These are phyloP conservation scores for Channallabes apus DNA, from an alignment of 2,797 vertebrate species.

Conservation along the genomic window DNA sequence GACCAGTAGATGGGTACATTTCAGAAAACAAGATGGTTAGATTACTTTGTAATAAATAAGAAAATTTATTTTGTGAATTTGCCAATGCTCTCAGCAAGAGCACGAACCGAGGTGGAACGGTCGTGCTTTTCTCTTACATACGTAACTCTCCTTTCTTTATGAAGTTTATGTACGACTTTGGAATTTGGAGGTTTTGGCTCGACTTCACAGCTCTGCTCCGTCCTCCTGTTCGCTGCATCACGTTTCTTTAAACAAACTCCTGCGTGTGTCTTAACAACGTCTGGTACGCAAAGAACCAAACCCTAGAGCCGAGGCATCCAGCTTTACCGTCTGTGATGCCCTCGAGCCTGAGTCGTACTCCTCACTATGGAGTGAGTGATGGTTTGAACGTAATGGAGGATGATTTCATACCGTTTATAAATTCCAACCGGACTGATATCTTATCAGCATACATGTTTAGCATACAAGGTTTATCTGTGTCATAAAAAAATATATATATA, in stretches of 20 bases:
- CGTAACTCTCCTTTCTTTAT: not conserved
- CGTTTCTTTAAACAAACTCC: not conserved
- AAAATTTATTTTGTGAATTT: not conserved
- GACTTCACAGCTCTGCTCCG: not conserved
- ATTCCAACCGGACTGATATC: not conserved
- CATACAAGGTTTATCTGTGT: not conserved
- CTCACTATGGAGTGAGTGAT: not conserved
- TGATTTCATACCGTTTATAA: not conserved
- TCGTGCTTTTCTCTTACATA: not conserved
- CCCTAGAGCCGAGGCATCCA: not conserved
- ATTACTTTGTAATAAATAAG: not conserved
- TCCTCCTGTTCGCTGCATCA: not conserved
- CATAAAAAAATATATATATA: not conserved
- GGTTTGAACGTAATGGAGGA: not conserved
- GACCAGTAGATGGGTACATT: not conserved
- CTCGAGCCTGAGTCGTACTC: not conserved
- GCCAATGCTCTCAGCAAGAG: not conserved
- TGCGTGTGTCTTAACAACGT: not conserved
- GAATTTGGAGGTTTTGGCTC: not conserved
- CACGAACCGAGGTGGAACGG: not conserved
- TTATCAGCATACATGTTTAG: not conserved
- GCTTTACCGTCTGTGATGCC: not conserved
- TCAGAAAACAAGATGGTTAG: not conserved
- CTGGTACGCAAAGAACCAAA: not conserved
- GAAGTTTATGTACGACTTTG: not conserved